Conservation (phyloP, 2,888 invertebrate genomes). For the Tiliacea aurago region DNA sequence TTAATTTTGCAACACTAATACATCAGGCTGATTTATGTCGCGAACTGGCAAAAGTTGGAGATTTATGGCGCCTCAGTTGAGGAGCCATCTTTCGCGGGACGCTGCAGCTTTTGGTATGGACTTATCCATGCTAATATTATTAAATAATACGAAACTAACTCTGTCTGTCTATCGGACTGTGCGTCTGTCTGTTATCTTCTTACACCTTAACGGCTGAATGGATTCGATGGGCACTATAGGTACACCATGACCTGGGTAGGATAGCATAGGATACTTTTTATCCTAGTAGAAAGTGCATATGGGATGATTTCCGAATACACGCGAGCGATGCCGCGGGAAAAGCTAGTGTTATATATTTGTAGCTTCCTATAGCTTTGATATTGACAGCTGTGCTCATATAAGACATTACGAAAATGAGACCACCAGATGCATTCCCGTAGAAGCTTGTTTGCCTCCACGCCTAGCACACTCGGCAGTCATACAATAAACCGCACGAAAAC, state of each 20-base stretch:
- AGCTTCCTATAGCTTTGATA: neutral
- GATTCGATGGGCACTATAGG: neutral
- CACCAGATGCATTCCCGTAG: slow-evolving; percentile 36
- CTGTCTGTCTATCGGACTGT: neutral
- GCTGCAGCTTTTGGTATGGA: slow-evolving; percentile 24
- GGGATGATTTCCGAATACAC: neutral
- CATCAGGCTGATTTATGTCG: slow-evolving; percentile 79
- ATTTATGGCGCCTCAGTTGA: slow-evolving; percentile 71
- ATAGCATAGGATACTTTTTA: too few relatives aligned
- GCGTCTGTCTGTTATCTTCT: neutral
- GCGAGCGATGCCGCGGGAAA: neutral
- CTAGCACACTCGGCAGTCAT: slow-evolving; percentile 56
- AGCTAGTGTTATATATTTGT: neutral
- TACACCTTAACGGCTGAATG: neutral
- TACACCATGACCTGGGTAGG: neutral
- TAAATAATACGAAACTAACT: neutral
- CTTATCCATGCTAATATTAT: neutral
- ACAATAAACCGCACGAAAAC: slow-evolving; percentile 49
- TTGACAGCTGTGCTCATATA: slow-evolving; percentile 19
- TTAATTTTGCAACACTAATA: slow-evolving; percentile 78
- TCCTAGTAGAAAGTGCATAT: neutral
- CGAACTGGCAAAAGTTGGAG: slow-evolving; percentile 74
- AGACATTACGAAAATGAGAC: neutral
- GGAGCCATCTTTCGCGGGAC: slow-evolving; percentile 59
- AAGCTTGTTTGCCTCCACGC: slow-evolving; percentile 59